Base-by-base conservation (phyloP, 2,113 vertebrate genomes). In the Mirza zaza region DNA sequence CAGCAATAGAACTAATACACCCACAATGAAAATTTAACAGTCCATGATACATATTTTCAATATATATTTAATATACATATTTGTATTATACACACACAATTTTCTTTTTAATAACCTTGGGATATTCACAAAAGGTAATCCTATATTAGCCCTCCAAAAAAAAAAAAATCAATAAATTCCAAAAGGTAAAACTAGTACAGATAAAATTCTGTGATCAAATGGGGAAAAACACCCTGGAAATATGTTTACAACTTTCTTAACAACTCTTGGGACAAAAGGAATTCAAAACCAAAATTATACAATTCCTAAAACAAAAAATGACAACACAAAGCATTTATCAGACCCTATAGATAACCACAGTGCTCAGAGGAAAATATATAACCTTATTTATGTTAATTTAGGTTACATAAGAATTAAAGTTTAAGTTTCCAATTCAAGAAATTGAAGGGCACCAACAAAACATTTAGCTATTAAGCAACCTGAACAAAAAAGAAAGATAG, bases 351-450 rank as follows among this genome's bases (percentile, higher is more conserved):
- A 88, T 61, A 61, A 76, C 23, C 14, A 82, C 6, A 82, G 59
- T 50, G 29, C 68, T 55, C 65, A 65, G 29, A 61, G 55, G n/a
- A 84, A 84, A 84, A 63, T 77, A 83, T n/a, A 39, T 50, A 87
- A 39, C 29, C 11, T 52, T 71, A 80, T 42, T 55, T 75, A 27
- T 57, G 23, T 67, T 70, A 87, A 67, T 59, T 87, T 61, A 45
- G 55, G 7, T 50, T 91, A 57, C 34, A 59, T 63, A 65, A 63
- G 32, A 85, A 61, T 71, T 27, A 89, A 93, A 55, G 32, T 59
- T 83, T 83, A 76, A 88, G n/a, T 82, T 87, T 50, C 27, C 32
- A 80, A 55, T 55, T 95, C 29, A 73, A 87, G 65, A 95, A 95
- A 87, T 3, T 92, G 20, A 29, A 29, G 29, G 55, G 52, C 18